Conservation (phyloP, 2,888 invertebrate species). For the Heliconius ethilla region DNA sequence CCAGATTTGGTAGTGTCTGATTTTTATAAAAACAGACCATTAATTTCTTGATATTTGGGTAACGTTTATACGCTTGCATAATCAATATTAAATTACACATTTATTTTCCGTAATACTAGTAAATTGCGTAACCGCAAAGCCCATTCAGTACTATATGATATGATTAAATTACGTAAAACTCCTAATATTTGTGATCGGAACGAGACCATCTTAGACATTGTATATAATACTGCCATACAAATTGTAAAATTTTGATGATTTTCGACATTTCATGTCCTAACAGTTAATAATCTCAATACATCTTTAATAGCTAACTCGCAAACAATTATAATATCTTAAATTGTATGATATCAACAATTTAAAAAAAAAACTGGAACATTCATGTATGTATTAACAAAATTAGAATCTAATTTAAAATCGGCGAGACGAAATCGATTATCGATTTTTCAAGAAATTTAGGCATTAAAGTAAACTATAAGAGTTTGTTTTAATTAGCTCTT, state of each 20-base stretch:
- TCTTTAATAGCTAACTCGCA: conserved; percentile 49
- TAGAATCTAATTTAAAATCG: conserved; percentile 47
- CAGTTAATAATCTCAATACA: conserved; percentile 72
- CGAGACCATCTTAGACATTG: conserved; percentile 49
- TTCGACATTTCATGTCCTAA: conserved; percentile 75
- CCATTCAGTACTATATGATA: conserved; percentile 59
- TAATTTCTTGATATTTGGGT: conserved; percentile 22
- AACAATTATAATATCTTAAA: conserved; percentile 43
- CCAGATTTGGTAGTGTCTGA: not conserved
- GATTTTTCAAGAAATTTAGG: not conserved
- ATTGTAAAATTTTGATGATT: conserved; percentile 48
- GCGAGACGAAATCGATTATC: conserved; percentile 3
- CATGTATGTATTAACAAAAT: conserved; percentile 57
- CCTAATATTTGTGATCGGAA: conserved; percentile 56
- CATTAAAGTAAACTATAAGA: not conserved
- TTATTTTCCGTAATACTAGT: conserved; percentile 32
- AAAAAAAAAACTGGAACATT: conserved; percentile 53
- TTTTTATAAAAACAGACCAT: conserved; percentile 22
- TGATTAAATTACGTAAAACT: conserved; percentile 64
- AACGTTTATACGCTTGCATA: conserved; percentile 31
- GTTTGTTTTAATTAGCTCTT: not conserved
- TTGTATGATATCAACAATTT: conserved; percentile 40
- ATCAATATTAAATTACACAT: conserved; percentile 30
- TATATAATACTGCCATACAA: conserved; percentile 67
- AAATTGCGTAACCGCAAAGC: conserved; percentile 46